A percentile compares a stretch with the other conserved stretches of the same genome.
Conservation (phyloP, 2,113 vertebrate species). For the Dicentrarchus labrax region DNA sequence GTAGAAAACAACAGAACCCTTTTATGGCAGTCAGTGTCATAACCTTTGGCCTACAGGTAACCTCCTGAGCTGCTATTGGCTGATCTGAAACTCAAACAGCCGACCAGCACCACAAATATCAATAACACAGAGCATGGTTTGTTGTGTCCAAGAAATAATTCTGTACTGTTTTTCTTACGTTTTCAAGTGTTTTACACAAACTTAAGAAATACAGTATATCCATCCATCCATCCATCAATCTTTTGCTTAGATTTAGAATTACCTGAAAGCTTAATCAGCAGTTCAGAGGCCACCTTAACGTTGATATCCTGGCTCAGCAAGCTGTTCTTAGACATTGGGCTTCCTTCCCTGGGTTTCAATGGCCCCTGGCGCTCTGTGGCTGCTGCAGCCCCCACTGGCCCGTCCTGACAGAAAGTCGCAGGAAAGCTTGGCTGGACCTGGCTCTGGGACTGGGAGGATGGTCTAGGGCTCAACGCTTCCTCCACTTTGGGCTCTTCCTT, state of each 20-base stretch:
- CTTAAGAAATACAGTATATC: neutral
- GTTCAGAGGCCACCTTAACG: conserved; percentile 95
- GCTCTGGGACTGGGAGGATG: conserved; percentile 76
- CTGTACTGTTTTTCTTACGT: neutral
- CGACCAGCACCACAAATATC: conserved; percentile 14
- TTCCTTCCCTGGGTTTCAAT: conserved; percentile 85
- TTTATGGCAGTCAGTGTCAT: conserved; percentile 34
- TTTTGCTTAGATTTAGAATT: conserved; percentile 1
- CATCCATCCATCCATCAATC: neutral
- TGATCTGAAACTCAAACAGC: conserved; percentile 42
- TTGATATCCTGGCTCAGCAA: conserved; percentile 93
- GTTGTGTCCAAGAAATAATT: conserved; percentile 1
- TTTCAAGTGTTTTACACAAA: neutral
- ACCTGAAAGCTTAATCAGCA: conserved; percentile 99
- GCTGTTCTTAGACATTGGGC: conserved; percentile 86
- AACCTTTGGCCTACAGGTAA: conserved; percentile 45
- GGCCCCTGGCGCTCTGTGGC: conserved; percentile 63
- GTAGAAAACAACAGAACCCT: conserved; percentile 40
- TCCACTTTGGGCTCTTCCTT: conserved; percentile 95
- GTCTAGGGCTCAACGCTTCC: conserved; percentile 84
- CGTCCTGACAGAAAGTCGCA: conserved; percentile 86
- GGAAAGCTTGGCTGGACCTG: conserved; percentile 83
- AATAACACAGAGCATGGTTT: conserved; percentile 8
- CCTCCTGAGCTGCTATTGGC: conserved; percentile 25
- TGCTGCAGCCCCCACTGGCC: conserved; percentile 67